phyloP scores from a whole-genome alignment of 92 coral and sea anemone genomes.

The Blastomussa wellsi region DNA sequence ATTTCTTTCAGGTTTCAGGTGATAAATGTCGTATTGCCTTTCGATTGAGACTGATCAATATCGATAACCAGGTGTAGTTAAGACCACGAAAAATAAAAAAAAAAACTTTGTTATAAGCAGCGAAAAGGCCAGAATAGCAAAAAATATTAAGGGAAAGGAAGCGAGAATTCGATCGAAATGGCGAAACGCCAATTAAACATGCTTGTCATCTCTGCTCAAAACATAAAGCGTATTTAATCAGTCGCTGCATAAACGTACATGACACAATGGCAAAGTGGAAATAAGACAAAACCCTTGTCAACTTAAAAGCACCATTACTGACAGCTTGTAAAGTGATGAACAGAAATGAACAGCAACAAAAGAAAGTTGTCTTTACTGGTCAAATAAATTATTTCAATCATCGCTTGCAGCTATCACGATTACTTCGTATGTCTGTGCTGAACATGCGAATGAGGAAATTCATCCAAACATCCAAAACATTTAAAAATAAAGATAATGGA shows the following conservation, averaged over 20 bases:
- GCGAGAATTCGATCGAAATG: not conserved
- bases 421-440: not conserved
- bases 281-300: constrained; percentile 30
- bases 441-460: not conserved
- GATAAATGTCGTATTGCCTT: not conserved
- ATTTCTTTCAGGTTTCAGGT: not conserved
- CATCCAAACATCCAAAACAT: not conserved
- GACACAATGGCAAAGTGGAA: constrained; percentile 13
- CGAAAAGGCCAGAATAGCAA: too few relatives aligned
- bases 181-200: constrained; percentile 6
- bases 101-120: not conserved
- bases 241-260: constrained; percentile 15
- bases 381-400: not conserved
- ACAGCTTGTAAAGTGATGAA: constrained; percentile 26
- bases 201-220: not conserved
- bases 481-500: not conserved
- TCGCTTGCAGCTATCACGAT: not conserved
- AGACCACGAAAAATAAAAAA: not conserved
- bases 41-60: not conserved
- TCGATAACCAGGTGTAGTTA: not conserved
- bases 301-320: constrained; percentile 11
- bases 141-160: not conserved
- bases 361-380: not conserved
- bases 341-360: not conserved
- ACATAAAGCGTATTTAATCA: constrained; percentile 20